phyloP scores from a whole-genome alignment of 35 echinoderm and acorn worm genomes.

The Amphiura filiformis region DNA sequence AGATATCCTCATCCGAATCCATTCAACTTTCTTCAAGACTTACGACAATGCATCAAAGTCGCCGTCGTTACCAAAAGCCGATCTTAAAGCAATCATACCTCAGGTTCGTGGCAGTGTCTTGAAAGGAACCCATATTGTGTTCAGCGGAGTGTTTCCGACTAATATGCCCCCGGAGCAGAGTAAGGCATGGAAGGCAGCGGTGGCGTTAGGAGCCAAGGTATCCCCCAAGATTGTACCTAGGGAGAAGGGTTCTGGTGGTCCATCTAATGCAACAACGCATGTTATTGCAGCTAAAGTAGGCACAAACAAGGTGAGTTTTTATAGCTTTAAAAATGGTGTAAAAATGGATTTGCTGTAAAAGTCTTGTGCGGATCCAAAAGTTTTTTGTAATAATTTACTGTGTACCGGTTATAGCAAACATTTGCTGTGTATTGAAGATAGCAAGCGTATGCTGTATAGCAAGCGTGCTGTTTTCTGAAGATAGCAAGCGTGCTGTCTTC shows the following conservation, averaged over 20 bases:
- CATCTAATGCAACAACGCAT: slow-evolving; percentile 80
- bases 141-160: slow-evolving; percentile 88
- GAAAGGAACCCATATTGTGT: slow-evolving; percentile 62
- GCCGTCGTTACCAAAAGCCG: slow-evolving; percentile 18
- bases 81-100: slow-evolving; percentile 75
- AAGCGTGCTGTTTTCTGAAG: no score
- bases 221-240: slow-evolving; percentile 48
- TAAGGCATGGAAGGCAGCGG: slow-evolving; percentile 87
- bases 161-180: slow-evolving; percentile 92
- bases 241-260: slow-evolving; percentile 32
- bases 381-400: no score
- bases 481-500: no score
- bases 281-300: slow-evolving; percentile 90
- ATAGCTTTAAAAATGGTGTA: no score
- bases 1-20: slow-evolving; percentile 67
- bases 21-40: slow-evolving; percentile 61
- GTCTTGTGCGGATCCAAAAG: no score
- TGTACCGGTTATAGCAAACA: no score
- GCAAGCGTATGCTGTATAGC: no score
- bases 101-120: slow-evolving; percentile 58
- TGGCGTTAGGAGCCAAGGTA: slow-evolving; percentile 69
- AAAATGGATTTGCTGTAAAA: no score
- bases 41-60: slow-evolving; percentile 48
- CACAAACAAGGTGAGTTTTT: slow-evolving; percentile 70
- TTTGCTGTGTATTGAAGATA: no score